Evolutionary conservation across 2,797 vertebrate species (phyloP), one percentile per base, ranked within the genome.

Genomic region (Tachyglossus aculeatus): DNA sequence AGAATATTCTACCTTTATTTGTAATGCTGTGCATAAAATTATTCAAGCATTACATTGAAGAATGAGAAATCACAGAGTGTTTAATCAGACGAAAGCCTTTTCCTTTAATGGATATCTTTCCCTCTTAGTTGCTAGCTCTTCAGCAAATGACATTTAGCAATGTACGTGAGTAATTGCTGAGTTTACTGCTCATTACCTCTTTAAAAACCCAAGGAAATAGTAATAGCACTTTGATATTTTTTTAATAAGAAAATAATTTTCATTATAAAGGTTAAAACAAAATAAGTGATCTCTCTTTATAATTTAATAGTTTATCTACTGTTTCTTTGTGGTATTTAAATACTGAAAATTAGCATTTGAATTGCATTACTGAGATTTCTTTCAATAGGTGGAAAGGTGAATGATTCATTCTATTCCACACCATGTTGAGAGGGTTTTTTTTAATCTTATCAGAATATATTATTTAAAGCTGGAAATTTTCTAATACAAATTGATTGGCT

Each of bases 121-220:
- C 51, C 27, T 80, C 55, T 73, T 36, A 64, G 51, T 39, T 59
- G 47, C 52, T 62, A 58, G 52, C 67, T 86, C 40, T 75, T 84
- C 83, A 80, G 54, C 39, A 71, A 83, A 64, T 87, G 89, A 82
- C 85, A 90, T 90, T 91, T 85, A 76, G 69, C 80, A 89, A 87
- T 66, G 64, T 41, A 61, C 58, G 15, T 77, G 67, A 90, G 71
- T 90, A 91, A 91, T 90, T 88, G 82, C 85, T 24, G 40, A 86
- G 73, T 88, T 91, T 88, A 86, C 83, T 89, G 77, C 67, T 92
- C 90, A 90, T 90, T 92, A 79, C 84, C 73, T 80, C 81, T 79
- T 87, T 78, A 77, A 88, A 90, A 88, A 67, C 52, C 62, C 67
- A 77, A 57, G 47, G 61, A 89, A 83, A 74, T 41, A 71, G 41